These are phyloP conservation scores for Stegodyphus mimosarum DNA, from an alignment of 1,140 invertebrate genomes.

Conservation along the genomic window DNA sequence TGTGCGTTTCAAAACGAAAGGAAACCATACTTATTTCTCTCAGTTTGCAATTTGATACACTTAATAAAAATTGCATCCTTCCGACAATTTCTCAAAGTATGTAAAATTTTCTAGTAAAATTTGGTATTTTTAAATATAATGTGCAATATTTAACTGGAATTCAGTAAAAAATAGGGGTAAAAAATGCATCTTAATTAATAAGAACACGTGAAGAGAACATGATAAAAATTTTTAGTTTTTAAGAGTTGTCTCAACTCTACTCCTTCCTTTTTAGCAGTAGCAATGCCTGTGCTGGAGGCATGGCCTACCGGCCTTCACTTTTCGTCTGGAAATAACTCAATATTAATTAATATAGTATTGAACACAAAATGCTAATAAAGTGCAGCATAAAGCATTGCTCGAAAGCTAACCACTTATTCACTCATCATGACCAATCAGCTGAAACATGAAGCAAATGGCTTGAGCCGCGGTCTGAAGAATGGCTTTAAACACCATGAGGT, in stretches of 20 bases:
- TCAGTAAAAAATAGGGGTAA: too few relatives aligned
- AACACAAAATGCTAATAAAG: conserved; percentile 50
- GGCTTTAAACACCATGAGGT: conserved; percentile 51
- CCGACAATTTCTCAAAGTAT: too few relatives aligned
- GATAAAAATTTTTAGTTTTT: neutral
- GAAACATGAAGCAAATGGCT: conserved; percentile 50
- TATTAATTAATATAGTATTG: conserved; percentile 20
- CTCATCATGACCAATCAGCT: conserved; percentile 53
- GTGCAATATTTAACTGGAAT: too few relatives aligned
- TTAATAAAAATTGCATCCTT: too few relatives aligned
- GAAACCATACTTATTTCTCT: too few relatives aligned
- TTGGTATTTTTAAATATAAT: too few relatives aligned
- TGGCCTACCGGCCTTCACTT: conserved; percentile 44
- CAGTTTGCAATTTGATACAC: too few relatives aligned
- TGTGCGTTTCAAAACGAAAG: too few relatives aligned
- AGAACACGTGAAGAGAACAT: conserved; percentile 13
- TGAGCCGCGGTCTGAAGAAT: conserved; percentile 41
- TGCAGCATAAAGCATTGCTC: neutral
- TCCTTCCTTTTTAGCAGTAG: conserved; percentile 37
- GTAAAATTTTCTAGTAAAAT: too few relatives aligned
- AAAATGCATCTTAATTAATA: too few relatives aligned
- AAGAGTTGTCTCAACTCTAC: conserved; percentile 33
- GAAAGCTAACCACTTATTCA: neutral
- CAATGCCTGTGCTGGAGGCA: conserved; percentile 26
- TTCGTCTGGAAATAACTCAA: conserved; percentile 5